Evolutionary conservation across 2,797 vertebrate genomes (phyloP), one percentile per base, ranked within the genome.

Genomic region (Arctocebus calabarensis): DNA sequence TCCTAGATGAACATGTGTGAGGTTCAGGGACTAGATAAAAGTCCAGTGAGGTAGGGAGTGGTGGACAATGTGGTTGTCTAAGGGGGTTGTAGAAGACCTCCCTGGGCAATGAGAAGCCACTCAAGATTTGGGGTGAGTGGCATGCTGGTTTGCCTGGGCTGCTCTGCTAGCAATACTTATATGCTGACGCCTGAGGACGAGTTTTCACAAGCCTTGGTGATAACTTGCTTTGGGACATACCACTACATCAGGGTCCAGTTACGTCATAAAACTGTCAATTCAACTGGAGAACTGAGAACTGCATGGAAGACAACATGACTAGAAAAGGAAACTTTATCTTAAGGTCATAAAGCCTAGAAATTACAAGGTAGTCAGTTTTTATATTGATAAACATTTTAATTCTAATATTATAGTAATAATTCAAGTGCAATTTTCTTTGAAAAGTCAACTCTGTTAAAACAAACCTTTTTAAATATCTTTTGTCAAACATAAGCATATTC

Each of bases 401-500:
- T 98, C 98, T 98, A 98, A 96, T 93, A 91, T 96, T 98, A 97
- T 86, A 98, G 79, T 96, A 90, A 97, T 97, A 98, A 98, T 98
- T 97, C 98, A 98, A 97, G 79, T 98, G 94, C 96, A 98, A 97
- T 97, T 97, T 94, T 96, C 97, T 97, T 95, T 97, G 97, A 96
- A 97, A 98, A 98, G 97, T 96, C 97, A 98, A 95, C 94, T 96
- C 89, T 96, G 97, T 98, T 97, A 98, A 96, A 98, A 98, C 96
- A 98, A 97, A 97, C 97, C 92, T 97, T 98, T 97, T 98, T 98
- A 98, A 98, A 97, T 97, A 93, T 85, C 88, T 98, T 96, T 96
- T 97, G 98, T 94, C 97, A 97, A 98, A 98, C 97, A 97, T 85
- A 97, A 95, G 95, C 93, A 91, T 95, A 91, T 83, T 94, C 96